Evolutionary conservation across 2,797 vertebrate species (phyloP), one percentile per base, ranked within the genome.

Genomic region (Scleropages formosus): DNA sequence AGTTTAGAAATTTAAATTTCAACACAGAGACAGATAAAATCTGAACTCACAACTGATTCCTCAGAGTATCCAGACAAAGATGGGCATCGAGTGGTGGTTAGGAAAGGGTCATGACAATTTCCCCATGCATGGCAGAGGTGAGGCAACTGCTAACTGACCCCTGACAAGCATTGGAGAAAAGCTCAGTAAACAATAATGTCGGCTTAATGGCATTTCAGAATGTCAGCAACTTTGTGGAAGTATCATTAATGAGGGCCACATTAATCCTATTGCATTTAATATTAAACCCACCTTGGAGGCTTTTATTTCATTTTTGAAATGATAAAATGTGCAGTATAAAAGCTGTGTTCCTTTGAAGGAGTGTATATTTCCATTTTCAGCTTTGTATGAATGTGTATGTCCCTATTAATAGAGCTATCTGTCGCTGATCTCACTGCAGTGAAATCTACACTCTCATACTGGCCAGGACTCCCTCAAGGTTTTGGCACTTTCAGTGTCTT

Each of bases 191-290:
- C 31, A 39, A 39, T 39, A 39, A 2, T 39, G 31, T 31, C 31
- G 39, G 31, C 2, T 39, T 39, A 39, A 39, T 39, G 31, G 31
- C 31, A 39, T 31, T 39, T 39, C n/a, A n/a, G n/a, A 53, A 59
- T 24, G 31, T 71, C 26, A 59, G 24, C 26, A 71, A 56, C 24
- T 58, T 9, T 53, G 16, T 27, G 20, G 68, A 51, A 56, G 15
- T 68, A 70, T 70, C 49, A 70, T 49, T 24, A 53, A 49, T 22
- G 47, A 47, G 11, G 47, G 71, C 51, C 26, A 71, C 20, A 18
- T 39, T 71, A 58, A 2, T 56, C 53, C 10, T 39, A 39, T 31
- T 39, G 31, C 39, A 39, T 39, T 39, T 39, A 39, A 39, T 31
- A 39, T 39, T n/a, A n/a, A n/a, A n/a, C n/a, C n/a, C n/a, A n/a